Base-by-base conservation (phyloP, 2,113 vertebrate species). In the Laterallus jamaicensis region DNA sequence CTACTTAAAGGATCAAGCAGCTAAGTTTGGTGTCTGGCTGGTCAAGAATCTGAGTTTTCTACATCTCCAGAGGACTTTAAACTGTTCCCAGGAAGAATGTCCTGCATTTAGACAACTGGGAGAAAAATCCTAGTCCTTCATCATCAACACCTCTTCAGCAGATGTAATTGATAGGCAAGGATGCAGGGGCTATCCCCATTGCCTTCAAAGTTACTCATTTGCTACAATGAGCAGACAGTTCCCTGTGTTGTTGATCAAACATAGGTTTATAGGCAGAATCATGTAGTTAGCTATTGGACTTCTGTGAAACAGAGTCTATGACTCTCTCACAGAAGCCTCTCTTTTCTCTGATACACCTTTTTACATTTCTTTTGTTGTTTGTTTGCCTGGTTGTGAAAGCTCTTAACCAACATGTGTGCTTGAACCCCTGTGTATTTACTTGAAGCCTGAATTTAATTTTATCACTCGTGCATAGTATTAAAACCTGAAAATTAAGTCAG, bases 401-500 rank as follows among this genome's bases (percentile, higher is more conserved):
- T 82, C 31, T 55, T 69, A 75, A 54, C 37, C 40, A 59, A 37
- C 58, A 4, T 37, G 35, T 17, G 19, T 73, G 31, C 58, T 86
- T 87, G 76, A 96, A 88, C 20, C 44, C 47, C 40, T 82, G 90
- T 35, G 4, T 84, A 60, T 90, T 91, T 88, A 60, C 56, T 90
- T 6, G 20, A 35, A 81, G 73, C 47, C 66, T 86, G 75, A 93
- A 91, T 93, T 92, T 96, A 88, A 90, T 94, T 94, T 92, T 92
- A 84, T 83, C 63, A 50, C 66, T 88, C 58, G 24, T 40, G 42
- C 49, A 17, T 79, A 62, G 54, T 79, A 93, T 90, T 91, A 64
- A 91, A 90, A 71, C 52, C 44, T 84, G 77, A 84, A 94, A 94
- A 96, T 91, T 94, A 95, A 92, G 83, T 60, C 70, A 90, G 80